Base-by-base conservation (phyloP, 2,797 vertebrate species). In the Spinibarbus caldwelli region DNA sequence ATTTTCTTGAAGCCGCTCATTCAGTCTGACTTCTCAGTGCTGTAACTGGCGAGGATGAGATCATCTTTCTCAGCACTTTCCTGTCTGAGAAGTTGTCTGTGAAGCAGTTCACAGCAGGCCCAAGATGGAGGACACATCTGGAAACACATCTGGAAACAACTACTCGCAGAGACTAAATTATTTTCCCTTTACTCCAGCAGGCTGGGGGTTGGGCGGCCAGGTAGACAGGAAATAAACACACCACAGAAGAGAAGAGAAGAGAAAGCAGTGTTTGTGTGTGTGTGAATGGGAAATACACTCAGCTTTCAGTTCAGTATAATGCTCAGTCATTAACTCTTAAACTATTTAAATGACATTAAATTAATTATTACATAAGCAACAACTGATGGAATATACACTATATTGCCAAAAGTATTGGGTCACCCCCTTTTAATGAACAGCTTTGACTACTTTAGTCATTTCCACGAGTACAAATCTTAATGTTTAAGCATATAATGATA, bases 71-170 rank as follows among this genome's bases (percentile, higher is more conserved):
- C 38, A 71, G 70, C 70, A 73, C 83, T 85, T 83, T 83, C n/a
- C 49, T 38, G 67, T 80, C 81, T 71, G 85, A 80, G 75, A 76
- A 82, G 19, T 72, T 47, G 23, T 86, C 72, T 84, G 83, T 64
- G 94, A 95, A 94, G 90, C 84, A 89, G 87, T 90, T 93, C 92
- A 91, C 59, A 85, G 85, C 88, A 83, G 90, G 88, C 90, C 92
- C 78, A 89, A 41, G 82, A 85, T 76, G 83, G 31, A 93, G 93
- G 84, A 92, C 90, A 91, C 94, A 95, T 96, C 93, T 95, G 95
- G 94, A 95, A 96, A 92, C 90, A 91, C 94, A 95, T 96, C 93
- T 95, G 95, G 94, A 95, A 96, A 92, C 91, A 95, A 94, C 92
- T 93, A 96, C 90, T 92, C 92, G 92, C 89, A 92, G 92, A 95